These are phyloP conservation scores for Perca schrenkii DNA, from an alignment of 2,113 vertebrate species.

Conservation along the genomic window DNA sequence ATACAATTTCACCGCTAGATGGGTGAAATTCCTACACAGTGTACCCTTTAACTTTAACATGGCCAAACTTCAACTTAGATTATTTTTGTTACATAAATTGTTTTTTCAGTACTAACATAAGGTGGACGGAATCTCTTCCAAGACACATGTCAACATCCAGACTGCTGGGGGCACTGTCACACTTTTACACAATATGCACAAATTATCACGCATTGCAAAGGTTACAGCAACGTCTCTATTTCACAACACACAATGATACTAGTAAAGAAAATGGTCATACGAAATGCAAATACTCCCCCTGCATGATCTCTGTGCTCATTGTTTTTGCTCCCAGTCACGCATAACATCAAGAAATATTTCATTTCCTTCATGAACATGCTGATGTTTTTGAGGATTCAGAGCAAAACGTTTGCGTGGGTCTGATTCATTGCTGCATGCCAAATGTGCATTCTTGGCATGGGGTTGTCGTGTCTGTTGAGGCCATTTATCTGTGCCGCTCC, in stretches of 20 bases:
- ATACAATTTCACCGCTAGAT: too few relatives aligned
- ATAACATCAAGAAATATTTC: neutral
- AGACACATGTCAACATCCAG: neutral
- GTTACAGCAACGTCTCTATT: neutral
- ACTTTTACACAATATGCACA: neutral
- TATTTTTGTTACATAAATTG: neutral
- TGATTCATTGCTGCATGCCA: slow-evolving; percentile 44
- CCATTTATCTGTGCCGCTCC: slow-evolving; percentile 47
- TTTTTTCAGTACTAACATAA: neutral
- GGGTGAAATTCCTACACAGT: too few relatives aligned
- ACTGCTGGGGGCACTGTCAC: neutral
- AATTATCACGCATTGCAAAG: neutral
- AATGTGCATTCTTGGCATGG: slow-evolving; percentile 63
- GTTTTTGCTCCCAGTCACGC: neutral
- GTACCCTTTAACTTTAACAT: too few relatives aligned
- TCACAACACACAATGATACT: neutral
- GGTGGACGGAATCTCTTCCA: neutral
- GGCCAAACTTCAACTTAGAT: neutral
- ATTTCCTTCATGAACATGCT: neutral
- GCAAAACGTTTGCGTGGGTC: slow-evolving; percentile 40
- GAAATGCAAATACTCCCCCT: neutral
- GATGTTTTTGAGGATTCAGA: slow-evolving; percentile 17
- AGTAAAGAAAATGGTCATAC: neutral
- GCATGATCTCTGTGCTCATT: neutral
- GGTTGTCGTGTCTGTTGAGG: slow-evolving; percentile 25